Conservation (phyloP, 1,140 invertebrate genomes). For the Camponotus pennsylvanicus region DNA sequence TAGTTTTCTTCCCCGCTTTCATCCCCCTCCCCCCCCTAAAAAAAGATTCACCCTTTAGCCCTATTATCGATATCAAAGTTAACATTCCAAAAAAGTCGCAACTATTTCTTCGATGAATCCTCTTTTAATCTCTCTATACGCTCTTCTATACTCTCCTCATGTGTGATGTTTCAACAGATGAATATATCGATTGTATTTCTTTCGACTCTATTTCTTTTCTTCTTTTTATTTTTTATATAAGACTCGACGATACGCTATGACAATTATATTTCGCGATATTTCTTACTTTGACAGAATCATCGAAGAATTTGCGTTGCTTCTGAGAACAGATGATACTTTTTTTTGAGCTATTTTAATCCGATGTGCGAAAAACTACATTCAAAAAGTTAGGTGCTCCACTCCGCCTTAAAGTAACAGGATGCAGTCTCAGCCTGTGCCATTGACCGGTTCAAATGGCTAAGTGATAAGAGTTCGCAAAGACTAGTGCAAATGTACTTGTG, state of each 20-base stretch:
- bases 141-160: background rate
- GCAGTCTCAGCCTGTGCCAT: slow-evolving; percentile 67
- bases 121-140: slow-evolving; percentile 7
- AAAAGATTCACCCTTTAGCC: background rate
- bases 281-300: slow-evolving; percentile 33
- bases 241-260: slow-evolving; percentile 18
- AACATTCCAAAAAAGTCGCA: slow-evolving; percentile 31
- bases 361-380: slow-evolving; percentile 59
- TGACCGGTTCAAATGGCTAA: slow-evolving; percentile 72
- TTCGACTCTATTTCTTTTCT: slow-evolving; percentile 1
- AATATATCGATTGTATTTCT: background rate
- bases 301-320: slow-evolving; percentile 7
- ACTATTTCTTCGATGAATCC: slow-evolving; percentile 1
- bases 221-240: slow-evolving; percentile 29
- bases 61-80: slow-evolving; percentile 1
- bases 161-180: too few species aligned
- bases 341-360: slow-evolving; percentile 60
- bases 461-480: slow-evolving; percentile 66
- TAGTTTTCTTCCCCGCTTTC: background rate
- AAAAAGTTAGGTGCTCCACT: slow-evolving; percentile 72
- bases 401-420: slow-evolving; percentile 69
- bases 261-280: background rate
- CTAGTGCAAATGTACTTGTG: slow-evolving; percentile 72
- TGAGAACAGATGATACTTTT: slow-evolving; percentile 19
- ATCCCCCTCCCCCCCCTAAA: too few species aligned